Percentiles rank a stretch among this genome's conserved stretches.
These are phyloP conservation scores for Drosophila nigritarsus DNA, from an alignment of 2,888 invertebrate genomes.

Conservation along the genomic window DNA sequence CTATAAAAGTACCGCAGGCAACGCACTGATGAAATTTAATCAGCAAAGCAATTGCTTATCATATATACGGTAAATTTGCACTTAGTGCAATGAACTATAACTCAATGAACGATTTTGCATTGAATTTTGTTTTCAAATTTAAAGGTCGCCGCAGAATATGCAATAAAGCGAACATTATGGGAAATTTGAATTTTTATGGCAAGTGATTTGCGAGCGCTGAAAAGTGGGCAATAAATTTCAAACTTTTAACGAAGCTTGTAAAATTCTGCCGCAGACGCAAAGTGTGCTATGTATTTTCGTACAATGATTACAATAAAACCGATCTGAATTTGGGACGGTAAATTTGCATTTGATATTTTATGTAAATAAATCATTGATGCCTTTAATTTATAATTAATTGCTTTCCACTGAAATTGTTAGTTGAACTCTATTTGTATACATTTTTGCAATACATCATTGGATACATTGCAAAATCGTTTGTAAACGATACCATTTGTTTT, in stretches of 20 bases:
- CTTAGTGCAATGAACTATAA: background rate
- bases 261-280: slow-evolving; percentile 9
- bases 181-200: slow-evolving; percentile 21
- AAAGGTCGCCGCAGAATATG: slow-evolving; percentile 20
- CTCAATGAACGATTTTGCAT: background rate
- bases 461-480: slow-evolving; percentile 30
- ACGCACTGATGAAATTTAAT: background rate
- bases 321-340: slow-evolving; percentile 14
- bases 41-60: background rate
- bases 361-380: slow-evolving; percentile 30
- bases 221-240: slow-evolving; percentile 19
- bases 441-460: background rate
- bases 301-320: slow-evolving; percentile 15
- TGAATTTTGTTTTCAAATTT: background rate
- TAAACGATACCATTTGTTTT: slow-evolving; percentile 42
- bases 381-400: slow-evolving; percentile 16
- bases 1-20: background rate
- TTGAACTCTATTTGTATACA: background rate
- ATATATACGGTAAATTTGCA: too few species aligned
- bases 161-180: slow-evolving; percentile 21
- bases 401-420: background rate
- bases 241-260: slow-evolving; percentile 16
- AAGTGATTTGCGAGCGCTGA: background rate
- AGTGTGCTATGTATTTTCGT: slow-evolving; percentile 18
- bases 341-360: slow-evolving; percentile 25